phyloP scores from a whole-genome alignment of 2,113 vertebrate genomes.

The Cnemophilus loriae region DNA sequence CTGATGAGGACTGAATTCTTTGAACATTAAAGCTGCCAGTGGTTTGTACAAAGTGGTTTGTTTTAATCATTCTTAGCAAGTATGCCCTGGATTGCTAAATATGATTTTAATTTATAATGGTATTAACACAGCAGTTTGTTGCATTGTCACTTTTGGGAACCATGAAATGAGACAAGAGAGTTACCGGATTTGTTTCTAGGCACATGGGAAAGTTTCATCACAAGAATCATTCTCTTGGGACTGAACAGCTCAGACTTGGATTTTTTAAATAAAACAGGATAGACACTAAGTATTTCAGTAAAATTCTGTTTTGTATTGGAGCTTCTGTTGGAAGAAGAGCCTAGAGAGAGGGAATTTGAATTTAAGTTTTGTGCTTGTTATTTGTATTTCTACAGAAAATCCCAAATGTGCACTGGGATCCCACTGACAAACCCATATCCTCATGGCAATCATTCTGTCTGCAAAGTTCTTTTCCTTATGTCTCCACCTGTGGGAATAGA shows the following conservation, averaged over 20 bases:
- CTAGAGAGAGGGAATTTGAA: neutral
- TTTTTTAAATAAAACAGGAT: neutral
- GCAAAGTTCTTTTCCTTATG: neutral
- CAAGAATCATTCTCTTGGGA: neutral
- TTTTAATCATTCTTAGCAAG: neutral
- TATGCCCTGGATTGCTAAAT: neutral
- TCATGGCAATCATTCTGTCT: neutral
- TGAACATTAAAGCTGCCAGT: neutral
- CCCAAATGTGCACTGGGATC: neutral
- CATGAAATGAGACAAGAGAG: neutral
- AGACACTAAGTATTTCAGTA: neutral
- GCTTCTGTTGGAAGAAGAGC: neutral
- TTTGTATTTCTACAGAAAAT: neutral
- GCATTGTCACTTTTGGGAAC: slow-evolving; percentile 26
- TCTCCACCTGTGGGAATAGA: neutral
- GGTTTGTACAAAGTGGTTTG: neutral
- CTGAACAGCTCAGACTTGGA: neutral
- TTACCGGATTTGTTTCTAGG: neutral
- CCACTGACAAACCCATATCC: neutral
- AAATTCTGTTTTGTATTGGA: neutral
- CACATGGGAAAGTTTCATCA: neutral
- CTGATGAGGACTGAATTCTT: neutral
- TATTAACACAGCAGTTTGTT: neutral
- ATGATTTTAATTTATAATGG: neutral
- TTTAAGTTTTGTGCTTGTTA: neutral